Evolutionary conservation across 1,140 invertebrate genomes (phyloP).

Genomic region (Aricia agestis): DNA sequence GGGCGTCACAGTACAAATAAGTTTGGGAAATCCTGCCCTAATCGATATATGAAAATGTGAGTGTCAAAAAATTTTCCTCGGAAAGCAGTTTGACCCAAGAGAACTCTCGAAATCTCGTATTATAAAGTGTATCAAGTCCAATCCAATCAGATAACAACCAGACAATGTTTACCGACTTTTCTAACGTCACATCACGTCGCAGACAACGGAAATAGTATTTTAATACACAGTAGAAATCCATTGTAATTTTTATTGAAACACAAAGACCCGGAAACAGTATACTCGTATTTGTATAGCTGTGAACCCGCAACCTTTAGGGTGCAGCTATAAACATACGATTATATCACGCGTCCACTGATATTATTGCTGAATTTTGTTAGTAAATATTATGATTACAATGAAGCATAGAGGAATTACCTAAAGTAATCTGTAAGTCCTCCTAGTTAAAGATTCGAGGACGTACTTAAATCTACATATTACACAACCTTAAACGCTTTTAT

Average conservation of each 20-base stretch:
- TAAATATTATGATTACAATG: too few relatives aligned
- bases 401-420: too few relatives aligned
- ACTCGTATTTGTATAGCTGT: not conserved
- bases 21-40: too few relatives aligned
- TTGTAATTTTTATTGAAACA: slow-evolving; percentile 1
- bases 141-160: not conserved
- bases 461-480: too few relatives aligned
- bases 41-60: too few relatives aligned
- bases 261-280: not conserved
- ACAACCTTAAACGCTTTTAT: too few relatives aligned
- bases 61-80: too few relatives aligned
- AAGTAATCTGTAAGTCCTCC: too few relatives aligned
- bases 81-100: too few relatives aligned
- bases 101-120: too few relatives aligned
- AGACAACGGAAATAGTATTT: not conserved
- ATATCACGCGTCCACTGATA: not conserved
- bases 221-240: not conserved
- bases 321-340: not conserved
- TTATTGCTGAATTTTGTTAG: not conserved
- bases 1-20: too few relatives aligned
- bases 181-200: not conserved
- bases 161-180: not conserved
- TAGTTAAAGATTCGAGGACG: too few relatives aligned
- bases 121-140: not conserved
- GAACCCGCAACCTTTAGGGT: not conserved